phyloP scores from a whole-genome alignment of 2,797 vertebrate genomes.

The Molossus alvarezi region DNA sequence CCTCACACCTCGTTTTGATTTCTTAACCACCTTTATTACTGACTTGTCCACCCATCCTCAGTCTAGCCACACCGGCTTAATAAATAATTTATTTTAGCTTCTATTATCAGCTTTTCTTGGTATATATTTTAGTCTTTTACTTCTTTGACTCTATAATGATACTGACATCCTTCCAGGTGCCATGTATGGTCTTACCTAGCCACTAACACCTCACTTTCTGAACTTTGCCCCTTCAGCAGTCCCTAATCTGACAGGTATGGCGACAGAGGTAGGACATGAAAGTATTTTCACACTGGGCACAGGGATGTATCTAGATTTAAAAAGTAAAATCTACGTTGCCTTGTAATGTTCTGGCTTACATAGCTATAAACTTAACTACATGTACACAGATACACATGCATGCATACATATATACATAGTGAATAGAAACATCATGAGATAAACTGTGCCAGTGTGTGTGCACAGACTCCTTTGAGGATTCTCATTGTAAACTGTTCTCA shows the following conservation, averaged over 20 bases:
- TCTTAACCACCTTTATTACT: background rate
- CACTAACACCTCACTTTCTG: background rate
- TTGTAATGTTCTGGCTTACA: background rate
- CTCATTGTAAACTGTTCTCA: background rate
- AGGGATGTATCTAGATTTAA: background rate
- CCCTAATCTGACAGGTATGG: background rate
- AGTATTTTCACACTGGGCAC: background rate
- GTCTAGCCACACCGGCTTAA: background rate
- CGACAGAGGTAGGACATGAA: background rate
- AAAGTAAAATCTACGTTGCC: slow-evolving; percentile 10
- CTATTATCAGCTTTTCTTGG: background rate
- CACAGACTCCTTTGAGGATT: background rate
- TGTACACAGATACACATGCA: background rate
- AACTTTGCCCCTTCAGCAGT: background rate
- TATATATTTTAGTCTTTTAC: background rate
- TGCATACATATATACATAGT: background rate
- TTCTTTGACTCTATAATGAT: background rate
- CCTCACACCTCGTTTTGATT: background rate
- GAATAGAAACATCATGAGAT: background rate
- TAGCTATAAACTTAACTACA: background rate
- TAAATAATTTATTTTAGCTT: background rate
- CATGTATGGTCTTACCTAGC: background rate
- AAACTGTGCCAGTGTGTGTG: background rate
- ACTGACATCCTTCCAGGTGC: background rate
- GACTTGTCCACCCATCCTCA: background rate